Evolutionary conservation across 2,113 vertebrate species (phyloP).

Genomic region (Tiliqua scincoides): DNA sequence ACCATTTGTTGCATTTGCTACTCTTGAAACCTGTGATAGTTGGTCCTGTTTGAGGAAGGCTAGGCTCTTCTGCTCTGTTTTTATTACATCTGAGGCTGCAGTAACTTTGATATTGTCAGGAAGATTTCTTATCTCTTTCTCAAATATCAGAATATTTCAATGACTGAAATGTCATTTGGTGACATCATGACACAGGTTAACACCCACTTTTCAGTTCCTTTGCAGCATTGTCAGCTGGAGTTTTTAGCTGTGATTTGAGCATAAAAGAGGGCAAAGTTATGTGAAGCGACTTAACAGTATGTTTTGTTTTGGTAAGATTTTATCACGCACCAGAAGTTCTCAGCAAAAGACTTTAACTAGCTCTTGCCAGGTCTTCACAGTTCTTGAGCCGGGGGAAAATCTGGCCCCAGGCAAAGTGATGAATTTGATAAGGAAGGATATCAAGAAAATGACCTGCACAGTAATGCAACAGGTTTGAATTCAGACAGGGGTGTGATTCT

Average conservation of each 20-base stretch:
- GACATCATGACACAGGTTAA: background rate
- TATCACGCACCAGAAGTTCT: constrained; percentile 27
- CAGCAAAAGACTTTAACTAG: constrained; percentile 19
- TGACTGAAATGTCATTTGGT: background rate
- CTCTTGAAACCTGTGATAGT: background rate
- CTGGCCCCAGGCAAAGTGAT: background rate
- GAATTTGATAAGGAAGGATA: constrained; percentile 8
- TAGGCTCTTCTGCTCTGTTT: background rate
- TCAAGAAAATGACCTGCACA: constrained; percentile 28
- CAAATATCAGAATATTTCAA: background rate
- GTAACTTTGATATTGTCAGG: background rate
- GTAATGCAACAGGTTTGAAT: constrained; percentile 47
- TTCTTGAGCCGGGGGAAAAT: background rate
- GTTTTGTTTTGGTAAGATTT: constrained; percentile 35
- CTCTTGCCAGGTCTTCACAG: constrained; percentile 20
- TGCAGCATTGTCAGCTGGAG: background rate
- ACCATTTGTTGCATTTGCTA: constrained; percentile 14
- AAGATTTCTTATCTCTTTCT: constrained; percentile 9
- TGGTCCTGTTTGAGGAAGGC: constrained; percentile 8
- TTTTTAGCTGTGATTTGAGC: background rate
- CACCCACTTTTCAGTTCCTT: constrained; percentile 1
- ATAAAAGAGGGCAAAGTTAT: constrained; percentile 16
- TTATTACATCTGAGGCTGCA: background rate
- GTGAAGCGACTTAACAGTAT: background rate
- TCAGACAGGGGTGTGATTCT: constrained; percentile 28